Conservation (phyloP, 2,888 invertebrate genomes). For the Synanthedon myopaeformis region DNA sequence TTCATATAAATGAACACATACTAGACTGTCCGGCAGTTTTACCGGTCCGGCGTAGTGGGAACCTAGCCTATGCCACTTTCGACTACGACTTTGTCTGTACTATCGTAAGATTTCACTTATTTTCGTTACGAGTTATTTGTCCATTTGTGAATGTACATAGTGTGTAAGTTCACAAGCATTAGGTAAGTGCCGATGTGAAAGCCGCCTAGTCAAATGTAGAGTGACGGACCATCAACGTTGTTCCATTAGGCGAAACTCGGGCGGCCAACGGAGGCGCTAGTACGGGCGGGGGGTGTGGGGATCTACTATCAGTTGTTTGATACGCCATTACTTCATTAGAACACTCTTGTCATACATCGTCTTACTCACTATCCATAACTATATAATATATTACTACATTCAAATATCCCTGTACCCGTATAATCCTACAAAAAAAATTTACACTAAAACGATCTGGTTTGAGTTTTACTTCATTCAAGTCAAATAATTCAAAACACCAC, state of each 20-base stretch:
- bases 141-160: constrained; percentile 8
- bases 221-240: constrained; percentile 61
- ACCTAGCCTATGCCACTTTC: no score
- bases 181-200: constrained; percentile 49
- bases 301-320: constrained; percentile 34
- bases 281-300: constrained; percentile 15
- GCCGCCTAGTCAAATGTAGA: constrained; percentile 65
- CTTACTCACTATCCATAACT: constrained; percentile 9
- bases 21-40: no score
- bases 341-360: constrained; percentile 31
- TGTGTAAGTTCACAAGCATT: constrained; percentile 35
- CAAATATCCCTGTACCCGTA: no score
- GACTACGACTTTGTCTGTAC: no score
- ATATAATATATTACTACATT: constrained; percentile 9
- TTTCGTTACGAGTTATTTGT: no score
- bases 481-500: no score
- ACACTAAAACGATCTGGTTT: no score
- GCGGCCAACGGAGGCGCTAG: constrained; percentile 13
- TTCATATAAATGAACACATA: no score
- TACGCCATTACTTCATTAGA: constrained; percentile 65
- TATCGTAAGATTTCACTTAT: no score
- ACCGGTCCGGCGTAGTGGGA: no score
- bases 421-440: no score
- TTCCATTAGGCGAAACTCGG: constrained; percentile 50
- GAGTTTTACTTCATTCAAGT: no score